phyloP scores from a whole-genome alignment of 2,797 vertebrate genomes.

The Melanotaenia pygmaea region DNA sequence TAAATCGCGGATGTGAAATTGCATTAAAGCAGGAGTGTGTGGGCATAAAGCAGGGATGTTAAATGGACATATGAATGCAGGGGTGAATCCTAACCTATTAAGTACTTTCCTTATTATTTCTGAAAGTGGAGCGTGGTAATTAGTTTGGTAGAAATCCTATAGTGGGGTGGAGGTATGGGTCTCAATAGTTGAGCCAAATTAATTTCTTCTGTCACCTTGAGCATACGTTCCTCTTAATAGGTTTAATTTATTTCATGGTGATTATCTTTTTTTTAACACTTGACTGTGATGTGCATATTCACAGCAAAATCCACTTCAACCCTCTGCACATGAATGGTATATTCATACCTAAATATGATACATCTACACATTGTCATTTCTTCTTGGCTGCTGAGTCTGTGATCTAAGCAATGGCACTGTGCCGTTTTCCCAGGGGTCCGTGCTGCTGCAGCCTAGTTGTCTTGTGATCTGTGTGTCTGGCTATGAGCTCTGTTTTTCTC shows the following conservation, averaged over 20 bases:
- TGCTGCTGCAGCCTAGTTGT: conserved; percentile 62
- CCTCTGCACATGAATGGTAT: conserved; percentile 41
- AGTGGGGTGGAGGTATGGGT: conserved; percentile 76
- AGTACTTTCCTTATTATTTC: conserved; percentile 83
- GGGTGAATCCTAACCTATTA: conserved; percentile 83
- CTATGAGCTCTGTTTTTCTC: conserved; percentile 73
- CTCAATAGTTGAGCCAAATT: conserved; percentile 83
- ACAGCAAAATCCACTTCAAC: conserved; percentile 63
- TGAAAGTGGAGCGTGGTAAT: conserved; percentile 84
- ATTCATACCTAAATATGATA: conserved; percentile 67
- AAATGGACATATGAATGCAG: conserved; percentile 82
- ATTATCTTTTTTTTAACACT: conserved; percentile 70
- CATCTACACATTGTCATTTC: conserved; percentile 53
- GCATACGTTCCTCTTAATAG: conserved; percentile 80
- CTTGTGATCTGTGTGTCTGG: conserved; percentile 80
- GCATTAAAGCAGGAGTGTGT: conserved; percentile 75
- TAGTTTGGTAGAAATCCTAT: conserved; percentile 82
- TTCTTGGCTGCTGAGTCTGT: conserved; percentile 44
- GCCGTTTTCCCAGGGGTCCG: conserved; percentile 76
- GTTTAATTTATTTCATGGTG: conserved; percentile 82
- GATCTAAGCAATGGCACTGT: conserved; percentile 72
- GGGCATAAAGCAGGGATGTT: conserved; percentile 75
- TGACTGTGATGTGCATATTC: conserved; percentile 67
- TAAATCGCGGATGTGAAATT: conserved; percentile 78
- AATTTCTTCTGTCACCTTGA: conserved; percentile 84